phyloP scores from a whole-genome alignment of 2,888 invertebrate genomes.

The Poecilus cupreus region DNA sequence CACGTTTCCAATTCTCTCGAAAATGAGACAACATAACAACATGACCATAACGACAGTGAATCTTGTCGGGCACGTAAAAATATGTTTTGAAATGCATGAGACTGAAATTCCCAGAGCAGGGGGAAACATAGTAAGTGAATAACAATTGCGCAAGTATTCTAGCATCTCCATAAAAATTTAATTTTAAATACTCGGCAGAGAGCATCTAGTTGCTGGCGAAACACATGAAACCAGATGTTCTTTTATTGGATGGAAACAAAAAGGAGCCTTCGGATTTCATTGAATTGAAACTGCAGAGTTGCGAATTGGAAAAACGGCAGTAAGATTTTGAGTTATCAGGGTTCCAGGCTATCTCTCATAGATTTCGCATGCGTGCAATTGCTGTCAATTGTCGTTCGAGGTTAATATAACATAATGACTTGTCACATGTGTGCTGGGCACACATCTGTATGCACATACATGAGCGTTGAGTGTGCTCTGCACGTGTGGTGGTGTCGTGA shows the following conservation, averaged over 20 bases:
- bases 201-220: neutral
- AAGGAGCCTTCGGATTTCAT: neutral
- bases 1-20: no score
- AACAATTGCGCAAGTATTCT: neutral
- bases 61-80: neutral
- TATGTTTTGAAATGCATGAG: neutral
- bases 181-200: neutral
- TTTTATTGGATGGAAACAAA: neutral
- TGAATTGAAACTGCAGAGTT: no score
- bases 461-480: neutral
- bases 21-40: no score
- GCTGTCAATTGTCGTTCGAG: slow-evolving; percentile 21
- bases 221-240: neutral
- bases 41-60: no score
- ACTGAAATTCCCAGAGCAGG: neutral
- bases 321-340: no score
- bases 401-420: slow-evolving; percentile 44
- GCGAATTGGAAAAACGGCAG: no score
- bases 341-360: no score
- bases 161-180: neutral
- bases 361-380: slow-evolving; percentile 3
- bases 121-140: neutral
- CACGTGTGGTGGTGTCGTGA: neutral
- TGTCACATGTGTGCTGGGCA: neutral
- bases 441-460: neutral